Percentiles rank a stretch among this genome's conserved stretches.
phyloP scores from a whole-genome alignment of 2,113 vertebrate genomes.

The Dicentrarchus labrax region DNA sequence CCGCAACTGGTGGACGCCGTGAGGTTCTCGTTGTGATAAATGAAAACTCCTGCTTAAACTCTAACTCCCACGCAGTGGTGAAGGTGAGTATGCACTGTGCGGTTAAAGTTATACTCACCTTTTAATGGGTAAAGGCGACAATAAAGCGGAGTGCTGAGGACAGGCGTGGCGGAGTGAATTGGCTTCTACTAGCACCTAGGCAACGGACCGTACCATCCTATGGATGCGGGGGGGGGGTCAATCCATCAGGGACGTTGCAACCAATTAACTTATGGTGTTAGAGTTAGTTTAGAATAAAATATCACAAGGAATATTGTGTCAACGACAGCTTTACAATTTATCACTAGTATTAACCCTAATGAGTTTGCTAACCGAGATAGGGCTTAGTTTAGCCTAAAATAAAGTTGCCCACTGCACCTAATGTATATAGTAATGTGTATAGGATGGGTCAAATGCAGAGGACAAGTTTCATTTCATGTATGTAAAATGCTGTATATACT shows the following conservation, averaged over 20 bases:
- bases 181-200: conserved; percentile 76
- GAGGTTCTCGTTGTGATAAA: neutral
- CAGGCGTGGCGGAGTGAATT: conserved; percentile 65
- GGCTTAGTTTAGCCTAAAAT: too few relatives aligned
- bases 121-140: neutral
- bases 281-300: neutral
- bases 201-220: conserved; percentile 80
- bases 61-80: neutral
- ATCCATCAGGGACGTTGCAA: neutral
- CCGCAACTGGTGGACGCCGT: neutral
- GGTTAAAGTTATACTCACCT: conserved; percentile 56
- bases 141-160: neutral
- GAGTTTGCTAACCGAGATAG: neutral
- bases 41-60: neutral
- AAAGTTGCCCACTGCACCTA: too few relatives aligned
- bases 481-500: too few relatives aligned
- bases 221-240: neutral
- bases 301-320: neutral
- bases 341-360: neutral
- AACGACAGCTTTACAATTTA: neutral
- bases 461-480: too few relatives aligned
- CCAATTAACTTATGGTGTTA: neutral
- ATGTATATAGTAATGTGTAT: too few relatives aligned
- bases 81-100: accelerated
- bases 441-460: too few relatives aligned